A percentile compares a stretch with the other conserved stretches of the same genome.
phyloP scores from a whole-genome alignment of 2,888 invertebrate genomes.

The Tanypteryx hageni region DNA sequence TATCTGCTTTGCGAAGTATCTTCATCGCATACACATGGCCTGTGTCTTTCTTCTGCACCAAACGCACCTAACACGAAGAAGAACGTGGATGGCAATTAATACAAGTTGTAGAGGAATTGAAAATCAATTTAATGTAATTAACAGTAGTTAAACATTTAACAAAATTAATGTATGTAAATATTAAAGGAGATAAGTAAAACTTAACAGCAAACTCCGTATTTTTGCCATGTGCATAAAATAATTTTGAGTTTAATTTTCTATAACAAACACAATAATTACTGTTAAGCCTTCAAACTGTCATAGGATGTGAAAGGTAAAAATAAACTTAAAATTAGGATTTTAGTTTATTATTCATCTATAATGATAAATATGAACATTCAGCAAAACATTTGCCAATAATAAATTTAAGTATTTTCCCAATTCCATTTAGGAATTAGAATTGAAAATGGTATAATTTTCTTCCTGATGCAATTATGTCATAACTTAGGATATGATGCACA shows the following conservation, averaged over 20 bases:
- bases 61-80: slow-evolving; percentile 82
- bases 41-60: slow-evolving; percentile 99
- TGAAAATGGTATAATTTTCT: too few relatives aligned
- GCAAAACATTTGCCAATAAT: too few relatives aligned
- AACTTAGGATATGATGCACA: too few relatives aligned
- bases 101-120: not conserved
- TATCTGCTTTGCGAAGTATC: slow-evolving; percentile 98
- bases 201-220: not conserved
- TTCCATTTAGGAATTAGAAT: too few relatives aligned
- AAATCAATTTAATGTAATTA: not conserved
- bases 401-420: too few relatives aligned
- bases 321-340: too few relatives aligned
- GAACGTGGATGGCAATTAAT: slow-evolving; percentile 7
- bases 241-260: not conserved
- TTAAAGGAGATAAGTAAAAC: not conserved
- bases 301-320: too few relatives aligned
- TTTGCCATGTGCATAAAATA: not conserved
- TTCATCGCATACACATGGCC: slow-evolving; percentile 99
- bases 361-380: too few relatives aligned
- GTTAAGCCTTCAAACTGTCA: not conserved
- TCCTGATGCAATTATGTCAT: too few relatives aligned
- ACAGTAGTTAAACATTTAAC: not conserved
- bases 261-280: not conserved
- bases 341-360: too few relatives aligned
- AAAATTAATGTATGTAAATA: not conserved